Base-by-base conservation (phyloP, 2,113 vertebrate species). In the Oncorhynchus tshawytscha region DNA sequence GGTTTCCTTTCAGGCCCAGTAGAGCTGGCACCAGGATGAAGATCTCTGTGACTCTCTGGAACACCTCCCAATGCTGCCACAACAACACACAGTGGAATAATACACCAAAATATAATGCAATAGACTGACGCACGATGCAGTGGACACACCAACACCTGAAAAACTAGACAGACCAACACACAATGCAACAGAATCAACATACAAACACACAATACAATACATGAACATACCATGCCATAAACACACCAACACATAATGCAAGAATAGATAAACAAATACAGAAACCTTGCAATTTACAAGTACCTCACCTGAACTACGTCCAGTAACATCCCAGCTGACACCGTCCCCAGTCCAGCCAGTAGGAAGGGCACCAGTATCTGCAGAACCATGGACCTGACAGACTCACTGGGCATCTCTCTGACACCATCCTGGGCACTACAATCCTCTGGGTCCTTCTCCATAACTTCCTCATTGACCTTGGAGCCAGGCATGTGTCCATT, bases 1-100 rank as follows among this genome's bases (percentile, higher is more conserved):
- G 93, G 78, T 99, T 99, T 3, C 97, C 96, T 89, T 99, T 99
- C 86, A 99, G 94, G 29, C 97, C 97, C 84, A 99, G 92, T 65
- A 98, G 83, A 66, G 96, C 94, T 48, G 97, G 95, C 72, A 98
- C 95, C 89, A 99, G 83, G 22, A 97, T 99, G 71, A 98, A 91
- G 72, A 99, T 82, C 79, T 96, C 96, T 0, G 94, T 93, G 29
- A 97, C 89, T 25, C 94, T 95, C 80, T 87, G 85, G 82, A 99
- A 99, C 65, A 96, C 96, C 0, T 93, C 91, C 97, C 97, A 99
- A 90, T 94, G 94, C 97, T 99, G 87, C 2, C 75, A 82, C 8
- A 64, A n/a, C 59, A 45, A 20, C 31, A 68, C 34, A 69, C 20
- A 34, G 39, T 20, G 13, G 1, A 34, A 48, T 39, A 8, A 48